These are phyloP conservation scores for Agonum fuliginosum DNA, from an alignment of 2,888 invertebrate genomes.

Conservation along the genomic window DNA sequence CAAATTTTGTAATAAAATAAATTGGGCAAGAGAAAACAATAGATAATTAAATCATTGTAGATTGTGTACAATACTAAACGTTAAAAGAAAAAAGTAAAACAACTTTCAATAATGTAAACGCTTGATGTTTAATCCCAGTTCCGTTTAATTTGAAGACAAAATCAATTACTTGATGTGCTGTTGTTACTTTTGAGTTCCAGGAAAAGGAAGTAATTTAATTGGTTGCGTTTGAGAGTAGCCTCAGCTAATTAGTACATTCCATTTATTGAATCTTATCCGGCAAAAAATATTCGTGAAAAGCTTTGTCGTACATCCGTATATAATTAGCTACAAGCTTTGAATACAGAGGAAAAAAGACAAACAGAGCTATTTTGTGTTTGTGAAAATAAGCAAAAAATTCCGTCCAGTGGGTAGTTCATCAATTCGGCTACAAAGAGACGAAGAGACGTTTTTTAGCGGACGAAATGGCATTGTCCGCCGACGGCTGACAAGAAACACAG, in stretches of 20 bases:
- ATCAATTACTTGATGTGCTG: no score
- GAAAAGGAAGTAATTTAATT: background rate
- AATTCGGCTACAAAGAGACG: conserved; percentile 46
- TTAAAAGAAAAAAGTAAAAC: no score
- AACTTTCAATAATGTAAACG: no score
- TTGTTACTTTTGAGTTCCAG: background rate
- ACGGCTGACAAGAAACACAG: conserved; percentile 54
- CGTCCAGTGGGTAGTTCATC: conserved; percentile 36
- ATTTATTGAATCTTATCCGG: conserved; percentile 1
- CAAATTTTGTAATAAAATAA: no score
- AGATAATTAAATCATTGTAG: no score
- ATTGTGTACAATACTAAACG: no score
- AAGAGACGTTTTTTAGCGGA: conserved; percentile 41
- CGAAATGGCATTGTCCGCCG: conserved; percentile 37
- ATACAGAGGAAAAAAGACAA: conserved; percentile 16
- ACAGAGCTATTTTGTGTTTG: conserved; percentile 39
- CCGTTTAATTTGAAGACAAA: no score
- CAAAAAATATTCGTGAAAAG: background rate
- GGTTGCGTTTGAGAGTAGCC: background rate
- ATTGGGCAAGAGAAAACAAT: no score
- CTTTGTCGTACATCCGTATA: background rate
- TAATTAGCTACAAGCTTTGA: conserved; percentile 26
- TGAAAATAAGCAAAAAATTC: conserved; percentile 35
- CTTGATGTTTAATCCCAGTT: no score
- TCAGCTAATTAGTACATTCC: background rate